Base-by-base conservation (phyloP, 2,888 invertebrate genomes). In the Brenthis ino region DNA sequence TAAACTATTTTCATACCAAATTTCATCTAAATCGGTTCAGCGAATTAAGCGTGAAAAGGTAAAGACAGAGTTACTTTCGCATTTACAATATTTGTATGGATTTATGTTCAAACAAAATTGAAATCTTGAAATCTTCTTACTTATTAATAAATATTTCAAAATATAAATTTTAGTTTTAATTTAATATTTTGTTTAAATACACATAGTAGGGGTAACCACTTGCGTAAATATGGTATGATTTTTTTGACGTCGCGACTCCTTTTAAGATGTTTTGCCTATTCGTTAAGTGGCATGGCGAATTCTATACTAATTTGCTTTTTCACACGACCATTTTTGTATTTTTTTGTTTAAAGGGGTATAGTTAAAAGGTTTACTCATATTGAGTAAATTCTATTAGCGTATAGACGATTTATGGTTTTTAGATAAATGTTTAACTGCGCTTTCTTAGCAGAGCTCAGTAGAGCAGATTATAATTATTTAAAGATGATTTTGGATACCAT, bases 261-360 rank as follows among this genome's bases (percentile, higher is more conserved):
- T 85, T 84, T 81, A 84, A 86, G 78, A 80, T 91, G 89, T 92
- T 92, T 86, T 88, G 89, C 80, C 86, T 88, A 83, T 82, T 79
- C 82, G 85, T 85, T 89, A 91, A 92, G 92, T 91, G 90, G 84
- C 83, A 85, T 88, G 82, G 83, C 87, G 80, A 89, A 87, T 85
- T 80, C 61, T 68, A 76, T 76, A 87, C 89, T 89, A 89, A 91
- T 91, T 89, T 84, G 82, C 82, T 85, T 87, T 87, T 86, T 87
- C 77, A 77, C 75, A 61, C 69, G 73, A 77, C 74, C 73, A 77
- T 84, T 85, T 89, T 86, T 85, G 77, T 80, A 77, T 12, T 84
- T 85, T 89, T 89, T 86, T 85, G 78, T 81, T 77, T 12, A 85
- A 88, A 86, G 84, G 86, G 75, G 77, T 80, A 78, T 53, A 82